Base-by-base conservation (phyloP, 2,113 vertebrate species). In the Gymnobelideus leadbeateri region DNA sequence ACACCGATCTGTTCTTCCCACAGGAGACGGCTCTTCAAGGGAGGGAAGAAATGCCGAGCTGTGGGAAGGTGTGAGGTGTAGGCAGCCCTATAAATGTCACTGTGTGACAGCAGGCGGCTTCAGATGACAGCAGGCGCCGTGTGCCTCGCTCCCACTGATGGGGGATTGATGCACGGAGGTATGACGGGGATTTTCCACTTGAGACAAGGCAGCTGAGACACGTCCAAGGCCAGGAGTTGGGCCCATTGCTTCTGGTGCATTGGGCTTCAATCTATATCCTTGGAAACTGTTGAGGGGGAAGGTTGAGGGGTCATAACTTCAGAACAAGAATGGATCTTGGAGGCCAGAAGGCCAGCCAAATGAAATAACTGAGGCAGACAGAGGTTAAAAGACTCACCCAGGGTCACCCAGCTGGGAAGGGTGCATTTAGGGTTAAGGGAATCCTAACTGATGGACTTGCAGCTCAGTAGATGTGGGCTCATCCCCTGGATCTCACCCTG, bases 141-240 rank as follows among this genome's bases (percentile, higher is more conserved):
- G 61, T 28, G 43, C n/a, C 77, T 89, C 24, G 9, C 95, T 57
- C 55, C 46, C 68, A 12, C 49, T 93, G 52, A 89, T 68, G 49
- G 55, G 89, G 91, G 61, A 91, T 93, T 96, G 92, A 52, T 89
- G 68, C 21, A 54, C 89, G 94, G 55, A 46, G 94, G 57, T 50
- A 84, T 9, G 23, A 54, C 47, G 91, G 51, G 92, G 37, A 12
- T 92, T 95, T 68, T 95, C 92, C 89, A 90, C n/a, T 91, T 50
- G 92, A 84, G 94, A 54, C n/a, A 8, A 93, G 47, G 47, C 19
- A 51, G 28, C 3, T 28, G 47, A 26, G 25, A 31, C 19, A 51
- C 28, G 43, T 51, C 16, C 54, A 89, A 90, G 51, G 89, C 89
- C 25, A 93, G 91, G 5, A 7, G 25, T 52, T 54, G n/a, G 37